Evolutionary conservation across 2,888 invertebrate species (phyloP).

Genomic region (Mythimna ferrago): DNA sequence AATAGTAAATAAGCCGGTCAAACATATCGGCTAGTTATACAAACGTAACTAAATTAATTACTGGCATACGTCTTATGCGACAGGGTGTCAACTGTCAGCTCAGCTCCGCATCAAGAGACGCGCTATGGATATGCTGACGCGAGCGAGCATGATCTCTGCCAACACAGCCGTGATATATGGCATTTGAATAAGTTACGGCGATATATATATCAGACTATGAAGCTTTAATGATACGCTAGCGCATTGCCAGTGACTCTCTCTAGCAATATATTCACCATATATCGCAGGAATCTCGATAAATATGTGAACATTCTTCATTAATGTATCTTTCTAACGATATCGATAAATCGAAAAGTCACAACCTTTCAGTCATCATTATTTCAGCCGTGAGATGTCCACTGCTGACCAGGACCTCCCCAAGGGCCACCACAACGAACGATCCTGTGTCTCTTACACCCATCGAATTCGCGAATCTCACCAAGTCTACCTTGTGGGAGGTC

Average conservation of each 20-base stretch:
- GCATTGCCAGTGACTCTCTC: neutral
- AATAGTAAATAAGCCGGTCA: neutral
- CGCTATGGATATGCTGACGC: constrained; percentile 16
- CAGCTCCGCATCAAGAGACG: constrained; percentile 7
- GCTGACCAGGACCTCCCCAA: too few species aligned
- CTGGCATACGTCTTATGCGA: constrained; percentile 11
- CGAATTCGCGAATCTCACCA: too few species aligned
- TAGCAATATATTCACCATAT: neutral
- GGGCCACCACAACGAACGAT: too few species aligned
- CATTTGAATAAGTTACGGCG: constrained; percentile 24
- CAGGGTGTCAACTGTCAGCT: constrained; percentile 17
- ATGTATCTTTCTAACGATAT: too few species aligned
- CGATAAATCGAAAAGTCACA: too few species aligned
- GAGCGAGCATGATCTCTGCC: constrained; percentile 6
- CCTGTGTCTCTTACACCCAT: too few species aligned
- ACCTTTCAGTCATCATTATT: too few species aligned
- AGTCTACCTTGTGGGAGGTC: too few species aligned
- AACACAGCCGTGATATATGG: constrained; percentile 5
- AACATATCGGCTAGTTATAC: neutral
- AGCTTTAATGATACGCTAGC: neutral
- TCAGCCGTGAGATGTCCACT: too few species aligned
- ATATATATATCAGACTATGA: neutral
- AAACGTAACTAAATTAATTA: constrained; percentile 23
- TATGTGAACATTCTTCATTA: neutral
- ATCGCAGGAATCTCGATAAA: neutral